These are phyloP conservation scores for Climacteris rufus DNA, from an alignment of 2,113 vertebrate genomes.

Conservation along the genomic window DNA sequence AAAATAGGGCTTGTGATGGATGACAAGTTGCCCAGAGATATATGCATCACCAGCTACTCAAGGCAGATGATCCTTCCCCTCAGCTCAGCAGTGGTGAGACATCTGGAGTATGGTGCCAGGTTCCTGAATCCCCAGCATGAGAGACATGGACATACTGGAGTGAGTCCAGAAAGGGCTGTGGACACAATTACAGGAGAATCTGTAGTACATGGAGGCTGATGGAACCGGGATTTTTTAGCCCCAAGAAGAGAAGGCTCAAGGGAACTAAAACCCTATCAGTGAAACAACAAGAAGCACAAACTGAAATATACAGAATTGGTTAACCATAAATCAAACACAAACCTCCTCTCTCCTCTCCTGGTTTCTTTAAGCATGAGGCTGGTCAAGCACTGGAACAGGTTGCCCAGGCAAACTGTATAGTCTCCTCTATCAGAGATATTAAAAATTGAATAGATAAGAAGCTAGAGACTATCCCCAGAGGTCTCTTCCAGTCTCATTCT, in stretches of 20 bases:
- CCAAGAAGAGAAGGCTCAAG: background rate
- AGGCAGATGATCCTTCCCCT: background rate
- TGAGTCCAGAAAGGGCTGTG: background rate
- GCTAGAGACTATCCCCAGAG: background rate
- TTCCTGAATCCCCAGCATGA: background rate
- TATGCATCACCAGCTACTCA: background rate
- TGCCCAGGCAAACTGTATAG: background rate
- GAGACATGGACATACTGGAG: background rate
- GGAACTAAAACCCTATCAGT: background rate
- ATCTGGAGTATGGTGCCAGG: background rate
- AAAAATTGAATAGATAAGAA: background rate
- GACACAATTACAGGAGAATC: background rate
- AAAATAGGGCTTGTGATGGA: background rate
- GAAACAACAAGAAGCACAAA: background rate
- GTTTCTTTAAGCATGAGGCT: background rate
- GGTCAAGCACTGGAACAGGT: background rate
- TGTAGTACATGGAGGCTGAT: background rate
- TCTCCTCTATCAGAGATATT: background rate
- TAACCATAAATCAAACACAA: background rate
- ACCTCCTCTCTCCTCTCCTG: rapidly evolving
- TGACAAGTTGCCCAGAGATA: background rate
- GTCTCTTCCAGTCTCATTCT: background rate
- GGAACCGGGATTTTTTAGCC: background rate
- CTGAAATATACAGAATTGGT: background rate
- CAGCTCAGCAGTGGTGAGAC: background rate